A percentile compares a stretch with the other conserved stretches of the same genome.
These are phyloP conservation scores for Lomographa bimaculata DNA, from an alignment of 2,888 invertebrate genomes.

Conservation along the genomic window DNA sequence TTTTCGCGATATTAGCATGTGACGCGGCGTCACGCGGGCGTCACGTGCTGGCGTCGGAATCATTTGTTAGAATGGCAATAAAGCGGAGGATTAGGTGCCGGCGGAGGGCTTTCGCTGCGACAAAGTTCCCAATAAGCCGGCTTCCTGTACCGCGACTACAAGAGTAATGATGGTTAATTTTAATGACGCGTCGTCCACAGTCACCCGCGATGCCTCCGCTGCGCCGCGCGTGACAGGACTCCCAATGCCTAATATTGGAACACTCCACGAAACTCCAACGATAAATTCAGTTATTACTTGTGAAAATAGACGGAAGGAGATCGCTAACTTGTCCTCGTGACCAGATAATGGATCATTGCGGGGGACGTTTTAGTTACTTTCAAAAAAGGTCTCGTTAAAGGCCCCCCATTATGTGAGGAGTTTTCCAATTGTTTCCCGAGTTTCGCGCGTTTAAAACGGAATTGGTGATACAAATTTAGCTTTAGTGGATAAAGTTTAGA, in stretches of 20 bases:
- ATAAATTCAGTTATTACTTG: slow-evolving; percentile 84
- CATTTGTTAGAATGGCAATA: slow-evolving; percentile 76
- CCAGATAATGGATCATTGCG: slow-evolving; percentile 82
- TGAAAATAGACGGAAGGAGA: slow-evolving; percentile 83
- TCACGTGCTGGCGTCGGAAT: slow-evolving; percentile 47
- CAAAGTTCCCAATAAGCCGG: slow-evolving; percentile 76
- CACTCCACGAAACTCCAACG: slow-evolving; percentile 76
- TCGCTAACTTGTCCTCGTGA: slow-evolving; percentile 82
- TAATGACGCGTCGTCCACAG: slow-evolving; percentile 78
- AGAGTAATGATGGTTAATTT: slow-evolving; percentile 83
- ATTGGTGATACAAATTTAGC: slow-evolving; percentile 56
- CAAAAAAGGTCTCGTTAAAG: slow-evolving; percentile 76
- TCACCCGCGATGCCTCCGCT: slow-evolving; percentile 49
- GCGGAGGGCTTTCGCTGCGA: slow-evolving; percentile 54
- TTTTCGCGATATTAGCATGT: slow-evolving; percentile 34
- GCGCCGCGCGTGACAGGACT: slow-evolving; percentile 69
- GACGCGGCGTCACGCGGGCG: slow-evolving; percentile 29
- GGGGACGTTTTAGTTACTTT: slow-evolving; percentile 76
- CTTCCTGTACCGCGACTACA: slow-evolving; percentile 71
- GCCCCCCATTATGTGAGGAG: slow-evolving; percentile 76
- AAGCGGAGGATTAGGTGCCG: slow-evolving; percentile 71
- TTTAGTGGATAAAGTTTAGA: slow-evolving; percentile 57
- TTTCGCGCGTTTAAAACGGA: slow-evolving; percentile 60
- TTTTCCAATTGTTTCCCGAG: slow-evolving; percentile 69
- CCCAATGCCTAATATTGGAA: slow-evolving; percentile 70